Percentiles rank a stretch among this genome's conserved stretches.
Evolutionary conservation across 2,888 invertebrate species (phyloP).

Genomic region (Gandaritis pyraliata): DNA sequence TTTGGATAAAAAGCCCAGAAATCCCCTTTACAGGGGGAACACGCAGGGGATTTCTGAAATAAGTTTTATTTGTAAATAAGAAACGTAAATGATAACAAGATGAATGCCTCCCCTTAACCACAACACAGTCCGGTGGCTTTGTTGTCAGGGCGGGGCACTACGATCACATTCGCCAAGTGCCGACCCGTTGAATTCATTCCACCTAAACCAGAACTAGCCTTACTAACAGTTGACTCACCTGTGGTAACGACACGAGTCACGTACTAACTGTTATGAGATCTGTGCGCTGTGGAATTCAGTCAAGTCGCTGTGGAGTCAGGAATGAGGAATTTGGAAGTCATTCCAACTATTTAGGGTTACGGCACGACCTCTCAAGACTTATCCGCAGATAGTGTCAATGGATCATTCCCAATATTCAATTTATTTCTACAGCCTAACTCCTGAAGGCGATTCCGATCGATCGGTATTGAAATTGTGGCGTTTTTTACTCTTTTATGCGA

Average conservation of each 20-base stretch:
- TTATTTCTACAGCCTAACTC: no score
- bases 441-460: no score
- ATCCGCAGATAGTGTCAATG: background rate
- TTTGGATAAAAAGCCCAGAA: no score
- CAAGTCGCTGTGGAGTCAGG: background rate
- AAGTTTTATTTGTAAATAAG: no score
- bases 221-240: slow-evolving; percentile 13
- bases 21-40: no score
- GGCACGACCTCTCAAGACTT: background rate
- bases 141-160: slow-evolving; percentile 66
- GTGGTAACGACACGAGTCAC: slow-evolving; percentile 1
- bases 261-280: background rate
- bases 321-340: slow-evolving; percentile 20
- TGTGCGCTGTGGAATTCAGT: slow-evolving; percentile 18
- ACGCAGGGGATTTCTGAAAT: no score
- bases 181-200: slow-evolving; percentile 44
- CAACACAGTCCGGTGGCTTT: slow-evolving; percentile 52
- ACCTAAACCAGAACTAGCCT: slow-evolving; percentile 21
- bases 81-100: no score
- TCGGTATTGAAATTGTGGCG: no score
- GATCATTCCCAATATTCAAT: no score
- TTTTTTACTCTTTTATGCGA: no score
- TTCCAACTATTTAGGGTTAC: background rate
- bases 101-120: slow-evolving; percentile 67
- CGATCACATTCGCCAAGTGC: slow-evolving; percentile 48